Base-by-base conservation (phyloP, 1,140 invertebrate species). In the Macrotrachela quadricornifera region DNA sequence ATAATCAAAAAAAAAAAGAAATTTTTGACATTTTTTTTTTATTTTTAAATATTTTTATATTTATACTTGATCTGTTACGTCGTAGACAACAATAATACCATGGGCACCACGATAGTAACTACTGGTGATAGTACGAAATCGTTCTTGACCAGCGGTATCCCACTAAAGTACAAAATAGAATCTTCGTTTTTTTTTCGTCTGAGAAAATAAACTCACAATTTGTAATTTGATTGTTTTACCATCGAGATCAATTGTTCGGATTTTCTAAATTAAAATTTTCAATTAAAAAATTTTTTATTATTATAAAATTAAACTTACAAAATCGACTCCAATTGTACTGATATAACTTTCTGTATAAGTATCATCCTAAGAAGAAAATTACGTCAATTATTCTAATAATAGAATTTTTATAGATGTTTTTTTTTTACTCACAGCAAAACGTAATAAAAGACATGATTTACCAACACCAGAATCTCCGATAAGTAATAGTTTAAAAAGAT, bases 301-400 rank as follows among this genome's bases (percentile, higher is more conserved):
- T 11, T 42, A 48, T 41, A 49, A 49, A 48, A 6, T 50, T 43
- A 49, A 51, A 80, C 82, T 82, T 78, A 85, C 83, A 76, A 97
- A 97, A 73, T 99, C 92, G 59, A 99, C 94, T 63, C 94, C 94
- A 75, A 99, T 99, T 59, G 94, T 99, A 73, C 90, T 96, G 71
- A 99, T 99, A 74, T 97, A 99, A 70, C 88, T 95, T 73, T 97
- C 92, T 71, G 91, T 97, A 73, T 96, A 99, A 58, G 92, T 97
- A 70, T 99, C 92, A 78, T 99, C 87, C 80, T 81, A 66, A 55
- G 75, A 56, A 54, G 53, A 30, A 49, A 42, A 30, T 43, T 18
- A 46, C 41, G 15, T 44, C 17, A 58, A 50, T 17, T 30, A 58
- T n/a, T n/a, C n/a, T n/a, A 40, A 39, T 11, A 39, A 21, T n/a